Evolutionary conservation across 35 echinoderm and acorn worm species (phyloP).

Genomic region (Hemicentrotus pulcherrimus): DNA sequence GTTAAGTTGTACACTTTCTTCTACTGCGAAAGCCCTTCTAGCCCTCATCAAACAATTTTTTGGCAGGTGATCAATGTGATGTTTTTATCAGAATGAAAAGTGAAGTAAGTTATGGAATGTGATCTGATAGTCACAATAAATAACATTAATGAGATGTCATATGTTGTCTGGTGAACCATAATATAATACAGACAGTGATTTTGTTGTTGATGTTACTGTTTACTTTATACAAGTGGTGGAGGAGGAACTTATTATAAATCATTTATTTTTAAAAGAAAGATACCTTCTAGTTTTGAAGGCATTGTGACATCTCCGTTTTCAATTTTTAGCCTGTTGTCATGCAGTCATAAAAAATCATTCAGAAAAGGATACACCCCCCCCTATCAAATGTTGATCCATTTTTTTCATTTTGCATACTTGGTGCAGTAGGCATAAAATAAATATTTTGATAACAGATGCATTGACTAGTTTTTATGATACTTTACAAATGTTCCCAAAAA

Average conservation of each 20-base stretch:
- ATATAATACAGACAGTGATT: not conserved
- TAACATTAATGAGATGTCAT: not conserved
- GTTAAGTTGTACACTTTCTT: not conserved
- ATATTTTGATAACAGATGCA: too few species aligned
- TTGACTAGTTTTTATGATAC: too few species aligned
- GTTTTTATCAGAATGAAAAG: not conserved
- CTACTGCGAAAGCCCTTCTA: not conserved
- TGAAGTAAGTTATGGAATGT: not conserved
- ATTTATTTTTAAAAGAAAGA: not conserved
- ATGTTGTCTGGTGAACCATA: not conserved
- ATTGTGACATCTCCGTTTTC: too few species aligned
- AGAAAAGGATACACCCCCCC: too few species aligned
- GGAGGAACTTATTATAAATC: too few species aligned
- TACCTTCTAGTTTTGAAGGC: not conserved
- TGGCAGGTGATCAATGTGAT: not conserved
- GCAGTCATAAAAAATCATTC: too few species aligned
- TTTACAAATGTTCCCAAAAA: too few species aligned
- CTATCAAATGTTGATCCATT: too few species aligned
- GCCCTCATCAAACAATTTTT: not conserved
- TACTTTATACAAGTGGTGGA: not conserved
- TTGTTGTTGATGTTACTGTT: not conserved
- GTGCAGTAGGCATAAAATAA: too few species aligned
- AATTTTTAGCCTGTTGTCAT: too few species aligned
- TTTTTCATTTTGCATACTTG: too few species aligned
- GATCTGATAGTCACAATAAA: not conserved